Percentiles rank a stretch among this genome's conserved stretches.
phyloP scores from a whole-genome alignment of 2,888 invertebrate species.

The Julus scandinavius region DNA sequence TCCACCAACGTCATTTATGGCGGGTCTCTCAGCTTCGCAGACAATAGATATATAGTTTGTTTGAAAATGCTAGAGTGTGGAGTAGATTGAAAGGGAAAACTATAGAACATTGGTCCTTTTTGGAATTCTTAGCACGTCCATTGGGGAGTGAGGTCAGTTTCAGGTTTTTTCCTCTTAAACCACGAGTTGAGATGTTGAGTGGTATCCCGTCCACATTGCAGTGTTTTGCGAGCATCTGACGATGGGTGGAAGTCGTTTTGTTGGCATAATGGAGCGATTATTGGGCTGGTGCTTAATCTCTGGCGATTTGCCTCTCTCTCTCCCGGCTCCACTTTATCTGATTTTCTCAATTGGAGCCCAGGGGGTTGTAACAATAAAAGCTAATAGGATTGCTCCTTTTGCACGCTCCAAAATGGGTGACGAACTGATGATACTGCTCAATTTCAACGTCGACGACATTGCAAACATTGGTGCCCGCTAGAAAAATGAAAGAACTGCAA shows the following conservation, averaged over 20 bases:
- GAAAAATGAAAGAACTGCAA: not conserved
- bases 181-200: no score
- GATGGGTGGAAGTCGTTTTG: conserved; percentile 20
- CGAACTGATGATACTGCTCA: conserved; percentile 44
- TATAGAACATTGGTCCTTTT: no score
- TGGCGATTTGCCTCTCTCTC: conserved; percentile 46
- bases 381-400: conserved; percentile 34
- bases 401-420: not conserved
- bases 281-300: conserved; percentile 40
- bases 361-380: conserved; percentile 42
- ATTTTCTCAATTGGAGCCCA: conserved; percentile 45
- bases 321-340: conserved; percentile 26
- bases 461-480: not conserved
- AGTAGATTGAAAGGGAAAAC: no score
- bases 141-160: no score
- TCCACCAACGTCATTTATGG: no score
- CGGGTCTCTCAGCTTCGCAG: no score
- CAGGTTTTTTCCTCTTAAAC: no score
- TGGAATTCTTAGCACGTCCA: no score
- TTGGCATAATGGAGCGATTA: conserved; percentile 34
- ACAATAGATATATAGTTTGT: no score
- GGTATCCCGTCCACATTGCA: no score
- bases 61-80: no score
- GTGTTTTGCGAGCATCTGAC: not conserved
- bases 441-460: not conserved